Evolutionary conservation across 2,888 invertebrate genomes (phyloP).

Genomic region (Diaprepes abbreviatus): DNA sequence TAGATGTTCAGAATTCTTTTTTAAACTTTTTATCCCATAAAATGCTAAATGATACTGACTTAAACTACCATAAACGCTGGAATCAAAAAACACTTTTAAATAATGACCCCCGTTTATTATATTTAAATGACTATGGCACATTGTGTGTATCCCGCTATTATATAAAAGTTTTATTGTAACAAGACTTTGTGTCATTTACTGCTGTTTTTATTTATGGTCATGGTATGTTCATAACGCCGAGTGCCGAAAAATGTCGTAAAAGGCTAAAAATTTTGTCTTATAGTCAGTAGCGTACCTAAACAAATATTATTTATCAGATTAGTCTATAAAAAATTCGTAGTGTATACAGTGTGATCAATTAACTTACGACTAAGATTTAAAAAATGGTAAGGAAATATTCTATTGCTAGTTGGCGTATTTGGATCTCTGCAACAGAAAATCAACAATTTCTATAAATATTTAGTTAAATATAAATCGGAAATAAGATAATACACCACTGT

Average conservation of each 20-base stretch:
- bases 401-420: no score
- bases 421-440: no score
- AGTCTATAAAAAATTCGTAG: no score
- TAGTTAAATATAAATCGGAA: no score
- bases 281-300: constrained; percentile 1
- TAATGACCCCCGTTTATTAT: constrained; percentile 17
- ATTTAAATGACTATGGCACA: constrained; percentile 20
- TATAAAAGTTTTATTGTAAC: constrained; percentile 15
- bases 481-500: no score
- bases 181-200: constrained; percentile 16
- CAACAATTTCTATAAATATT: no score
- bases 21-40: neutral
- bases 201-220: constrained; percentile 19
- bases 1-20: neutral
- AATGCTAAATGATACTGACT: constrained; percentile 1
- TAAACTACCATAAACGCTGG: constrained; percentile 16
- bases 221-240: constrained; percentile 6
- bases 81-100: constrained; percentile 22
- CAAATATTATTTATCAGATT: no score
- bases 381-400: no score
- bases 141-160: constrained; percentile 6
- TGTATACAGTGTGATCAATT: no score
- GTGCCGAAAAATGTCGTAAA: constrained; percentile 17
- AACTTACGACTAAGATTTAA: no score
- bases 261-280: neutral